Conservation (phyloP, 2,888 invertebrate species). For the Azorinus chamasolen region DNA sequence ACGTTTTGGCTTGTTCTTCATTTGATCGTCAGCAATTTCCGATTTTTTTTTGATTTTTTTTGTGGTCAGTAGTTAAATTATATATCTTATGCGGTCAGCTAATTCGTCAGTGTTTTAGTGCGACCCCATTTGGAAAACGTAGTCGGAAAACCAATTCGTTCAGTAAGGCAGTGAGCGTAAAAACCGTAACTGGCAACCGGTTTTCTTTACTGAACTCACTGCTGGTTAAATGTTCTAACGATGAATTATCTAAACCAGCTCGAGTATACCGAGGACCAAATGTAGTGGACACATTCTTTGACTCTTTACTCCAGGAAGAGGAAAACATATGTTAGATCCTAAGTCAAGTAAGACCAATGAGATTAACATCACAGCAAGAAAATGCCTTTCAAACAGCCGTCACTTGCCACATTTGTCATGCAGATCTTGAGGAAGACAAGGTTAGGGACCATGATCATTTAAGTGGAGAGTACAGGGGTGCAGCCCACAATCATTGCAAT, state of each 20-base stretch:
- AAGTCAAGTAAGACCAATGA: conserved; percentile 15
- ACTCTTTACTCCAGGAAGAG: conserved; percentile 32
- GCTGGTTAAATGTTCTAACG: conserved; percentile 29
- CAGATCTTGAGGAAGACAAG: conserved; percentile 14
- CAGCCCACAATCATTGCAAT: conserved; percentile 5
- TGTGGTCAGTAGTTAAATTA: no score
- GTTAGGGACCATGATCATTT: conserved; percentile 34
- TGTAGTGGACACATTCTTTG: conserved; percentile 24
- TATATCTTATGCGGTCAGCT: no score
- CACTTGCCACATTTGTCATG: conserved; percentile 39
- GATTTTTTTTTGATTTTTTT: no score
- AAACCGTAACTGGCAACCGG: no score
- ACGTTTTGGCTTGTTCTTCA: no score
- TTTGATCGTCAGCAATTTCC: no score
- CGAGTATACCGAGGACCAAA: conserved; percentile 30
- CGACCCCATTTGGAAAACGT: no score
- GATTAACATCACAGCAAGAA: conserved; percentile 4
- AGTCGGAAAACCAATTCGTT: no score
- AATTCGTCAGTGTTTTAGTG: no score
- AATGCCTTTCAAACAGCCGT: conserved; percentile 16
- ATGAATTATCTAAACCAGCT: conserved; percentile 27
- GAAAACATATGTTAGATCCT: conserved; percentile 28
- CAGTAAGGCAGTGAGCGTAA: no score
- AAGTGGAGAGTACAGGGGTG: conserved; percentile 1
- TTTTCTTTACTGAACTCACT: no score